A percentile compares a stretch with the other conserved stretches of the same genome.
Evolutionary conservation across 2,888 invertebrate genomes (phyloP).

Genomic region (Operophtera brumata): DNA sequence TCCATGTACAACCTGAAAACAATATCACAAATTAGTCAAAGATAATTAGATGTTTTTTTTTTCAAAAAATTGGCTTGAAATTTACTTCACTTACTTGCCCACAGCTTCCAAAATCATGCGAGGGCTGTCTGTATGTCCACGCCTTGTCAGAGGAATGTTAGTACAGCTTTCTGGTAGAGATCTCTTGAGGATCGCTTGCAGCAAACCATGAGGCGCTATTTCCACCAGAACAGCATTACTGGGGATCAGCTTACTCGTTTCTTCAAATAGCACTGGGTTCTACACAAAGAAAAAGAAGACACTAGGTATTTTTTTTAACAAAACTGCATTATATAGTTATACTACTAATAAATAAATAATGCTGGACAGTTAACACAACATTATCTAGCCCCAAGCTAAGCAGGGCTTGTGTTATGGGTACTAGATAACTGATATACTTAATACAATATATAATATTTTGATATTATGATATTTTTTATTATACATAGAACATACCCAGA

Average conservation of each 20-base stretch:
- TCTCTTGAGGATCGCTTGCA: constrained; percentile 85
- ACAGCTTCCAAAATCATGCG: constrained; percentile 79
- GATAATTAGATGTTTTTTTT: too few relatives aligned
- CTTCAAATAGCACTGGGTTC: constrained; percentile 86
- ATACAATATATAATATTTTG: too few relatives aligned
- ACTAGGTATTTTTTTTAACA: too few relatives aligned
- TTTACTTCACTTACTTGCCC: constrained; percentile 49
- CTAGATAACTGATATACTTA: too few relatives aligned
- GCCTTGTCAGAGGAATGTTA: constrained; percentile 86
- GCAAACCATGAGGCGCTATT: constrained; percentile 91
- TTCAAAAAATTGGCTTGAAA: too few relatives aligned
- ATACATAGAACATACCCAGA: too few relatives aligned
- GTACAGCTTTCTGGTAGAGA: constrained; percentile 82
- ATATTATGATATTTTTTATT: too few relatives aligned
- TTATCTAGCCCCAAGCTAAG: too few relatives aligned
- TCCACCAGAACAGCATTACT: constrained; percentile 89
- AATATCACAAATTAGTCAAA: background rate
- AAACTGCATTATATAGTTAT: too few relatives aligned
- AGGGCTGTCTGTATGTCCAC: constrained; percentile 81
- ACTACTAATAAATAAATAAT: too few relatives aligned
- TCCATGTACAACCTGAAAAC: background rate
- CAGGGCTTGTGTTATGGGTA: too few relatives aligned
- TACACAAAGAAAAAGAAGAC: constrained; percentile 12
- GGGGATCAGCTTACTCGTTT: constrained; percentile 87
- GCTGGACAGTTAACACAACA: too few relatives aligned